A percentile compares a stretch with the other conserved stretches of the same genome.
Conservation (phyloP, 2,888 invertebrate genomes). For the Cryptocephalus moraei region DNA sequence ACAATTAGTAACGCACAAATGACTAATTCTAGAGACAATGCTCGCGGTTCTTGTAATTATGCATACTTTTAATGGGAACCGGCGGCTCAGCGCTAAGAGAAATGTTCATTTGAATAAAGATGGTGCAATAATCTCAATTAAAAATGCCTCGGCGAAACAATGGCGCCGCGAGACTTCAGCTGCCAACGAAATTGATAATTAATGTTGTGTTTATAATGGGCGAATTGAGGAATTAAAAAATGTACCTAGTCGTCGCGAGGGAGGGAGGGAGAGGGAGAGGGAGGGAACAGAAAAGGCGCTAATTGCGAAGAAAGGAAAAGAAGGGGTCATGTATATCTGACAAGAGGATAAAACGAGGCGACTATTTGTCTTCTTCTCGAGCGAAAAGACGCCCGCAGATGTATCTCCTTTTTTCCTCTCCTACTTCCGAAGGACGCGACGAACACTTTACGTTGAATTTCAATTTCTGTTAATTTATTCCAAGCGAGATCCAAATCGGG, state of each 20-base stretch:
- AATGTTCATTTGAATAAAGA: slow-evolving; percentile 38
- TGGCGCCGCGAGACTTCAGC: slow-evolving; percentile 29
- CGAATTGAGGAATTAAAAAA: slow-evolving; percentile 38
- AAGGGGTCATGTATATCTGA: neutral
- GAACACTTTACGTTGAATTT: too few relatives aligned
- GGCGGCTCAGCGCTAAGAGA: slow-evolving; percentile 26
- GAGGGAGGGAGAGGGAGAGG: slow-evolving; percentile 12
- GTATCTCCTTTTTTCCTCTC: too few relatives aligned
- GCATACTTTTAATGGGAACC: slow-evolving; percentile 36
- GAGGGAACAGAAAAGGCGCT: slow-evolving; percentile 5
- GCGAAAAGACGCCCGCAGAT: neutral
- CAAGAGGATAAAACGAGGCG: neutral
- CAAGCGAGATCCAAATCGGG: too few relatives aligned
- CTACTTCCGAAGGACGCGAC: too few relatives aligned
- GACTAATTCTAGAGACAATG: slow-evolving; percentile 31
- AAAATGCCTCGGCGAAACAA: slow-evolving; percentile 38
- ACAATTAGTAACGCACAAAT: slow-evolving; percentile 39
- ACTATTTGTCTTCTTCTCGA: slow-evolving; percentile 1
- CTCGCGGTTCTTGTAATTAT: slow-evolving; percentile 35
- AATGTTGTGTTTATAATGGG: slow-evolving; percentile 42
- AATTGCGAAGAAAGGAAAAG: slow-evolving; percentile 7
- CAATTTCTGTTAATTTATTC: too few relatives aligned
- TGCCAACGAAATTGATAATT: slow-evolving; percentile 39
- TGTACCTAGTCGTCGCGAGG: slow-evolving; percentile 35
- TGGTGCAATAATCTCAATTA: slow-evolving; percentile 41